Conservation (phyloP, 1,140 invertebrate genomes). For the Mactra quadrangularis region DNA sequence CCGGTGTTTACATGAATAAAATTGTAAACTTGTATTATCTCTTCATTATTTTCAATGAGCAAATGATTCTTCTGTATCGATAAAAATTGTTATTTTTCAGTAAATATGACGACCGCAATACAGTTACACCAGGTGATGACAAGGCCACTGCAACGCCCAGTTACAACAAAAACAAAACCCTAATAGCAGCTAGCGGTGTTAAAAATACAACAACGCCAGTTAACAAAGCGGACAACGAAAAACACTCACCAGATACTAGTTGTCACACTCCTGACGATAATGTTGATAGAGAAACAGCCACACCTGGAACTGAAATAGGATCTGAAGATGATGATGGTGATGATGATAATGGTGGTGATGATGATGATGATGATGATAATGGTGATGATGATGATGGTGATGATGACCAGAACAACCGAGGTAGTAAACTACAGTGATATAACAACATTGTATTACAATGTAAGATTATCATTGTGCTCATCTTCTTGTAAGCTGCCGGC, state of each 20-base stretch:
- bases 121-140: background rate
- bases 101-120: background rate
- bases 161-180: background rate
- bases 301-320: background rate
- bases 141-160: background rate
- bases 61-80: too few species aligned
- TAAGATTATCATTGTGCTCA: background rate
- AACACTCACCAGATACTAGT: background rate
- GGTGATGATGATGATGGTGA: background rate
- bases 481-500: background rate
- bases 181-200: background rate
- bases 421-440: background rate
- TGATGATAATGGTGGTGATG: background rate
- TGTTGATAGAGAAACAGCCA: background rate
- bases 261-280: slow-evolving; percentile 2
- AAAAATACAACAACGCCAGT: background rate
- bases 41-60: too few species aligned
- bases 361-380: background rate
- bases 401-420: background rate
- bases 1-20: too few species aligned
- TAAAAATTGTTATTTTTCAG: too few species aligned
- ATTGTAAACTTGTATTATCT: too few species aligned
- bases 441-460: background rate
- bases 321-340: background rate
- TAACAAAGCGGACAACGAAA: background rate